Conservation (phyloP, 2,113 vertebrate species). For the Odobenus rosmarus region DNA sequence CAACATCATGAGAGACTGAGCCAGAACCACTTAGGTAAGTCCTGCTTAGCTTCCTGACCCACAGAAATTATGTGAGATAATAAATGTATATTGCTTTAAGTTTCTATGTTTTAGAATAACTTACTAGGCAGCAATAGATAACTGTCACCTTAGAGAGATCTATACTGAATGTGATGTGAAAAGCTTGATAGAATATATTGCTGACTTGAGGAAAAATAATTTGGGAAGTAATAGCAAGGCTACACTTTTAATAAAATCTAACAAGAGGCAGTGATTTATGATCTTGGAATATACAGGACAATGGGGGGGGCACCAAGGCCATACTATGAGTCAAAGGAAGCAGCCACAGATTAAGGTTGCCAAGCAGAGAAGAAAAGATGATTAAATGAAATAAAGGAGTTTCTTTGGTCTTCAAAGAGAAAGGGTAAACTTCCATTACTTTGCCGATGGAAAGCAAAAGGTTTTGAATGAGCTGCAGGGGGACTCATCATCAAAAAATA, state of each 20-base stretch:
- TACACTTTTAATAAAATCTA: background rate
- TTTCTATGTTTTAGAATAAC: background rate
- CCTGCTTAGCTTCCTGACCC: background rate
- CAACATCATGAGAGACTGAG: background rate
- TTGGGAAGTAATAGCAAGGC: background rate
- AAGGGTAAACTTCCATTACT: background rate
- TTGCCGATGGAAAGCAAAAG: background rate
- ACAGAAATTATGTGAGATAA: background rate
- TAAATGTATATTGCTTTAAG: background rate
- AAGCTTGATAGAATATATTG: background rate
- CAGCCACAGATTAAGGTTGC: background rate
- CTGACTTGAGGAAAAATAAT: background rate
- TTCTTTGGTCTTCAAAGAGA: background rate
- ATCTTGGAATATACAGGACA: background rate
- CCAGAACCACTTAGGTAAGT: background rate
- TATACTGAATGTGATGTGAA: background rate
- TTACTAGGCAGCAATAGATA: background rate
- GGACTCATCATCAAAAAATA: background rate
- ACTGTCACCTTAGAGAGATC: background rate
- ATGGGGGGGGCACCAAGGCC: background rate
- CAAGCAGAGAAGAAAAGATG: background rate
- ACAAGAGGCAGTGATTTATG: background rate
- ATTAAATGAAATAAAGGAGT: background rate
- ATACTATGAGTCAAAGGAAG: background rate
- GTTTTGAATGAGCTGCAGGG: background rate